phyloP scores from a whole-genome alignment of 2,888 invertebrate species.

The Anthophora plumipes region DNA sequence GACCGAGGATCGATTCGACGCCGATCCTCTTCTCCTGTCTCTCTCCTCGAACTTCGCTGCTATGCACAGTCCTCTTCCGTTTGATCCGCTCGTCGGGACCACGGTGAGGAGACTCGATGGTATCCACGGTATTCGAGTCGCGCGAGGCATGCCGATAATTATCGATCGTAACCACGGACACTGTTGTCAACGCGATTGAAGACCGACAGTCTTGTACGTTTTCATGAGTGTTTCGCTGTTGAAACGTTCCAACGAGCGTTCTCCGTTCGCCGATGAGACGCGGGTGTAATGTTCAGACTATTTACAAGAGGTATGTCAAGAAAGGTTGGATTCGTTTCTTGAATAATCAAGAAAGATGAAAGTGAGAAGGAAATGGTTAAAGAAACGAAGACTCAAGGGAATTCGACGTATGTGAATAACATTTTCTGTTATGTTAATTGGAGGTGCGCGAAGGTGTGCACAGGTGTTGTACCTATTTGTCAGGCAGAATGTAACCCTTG shows the following conservation, averaged over 20 bases:
- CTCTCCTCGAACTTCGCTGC: neutral
- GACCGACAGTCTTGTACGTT: constrained; percentile 27
- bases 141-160: constrained; percentile 50
- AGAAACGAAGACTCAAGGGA: neutral
- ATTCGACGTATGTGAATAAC: too few relatives aligned
- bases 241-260: neutral
- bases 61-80: neutral
- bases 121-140: constrained; percentile 42
- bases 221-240: constrained; percentile 27
- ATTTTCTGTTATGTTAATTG: too few relatives aligned
- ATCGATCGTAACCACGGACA: constrained; percentile 49
- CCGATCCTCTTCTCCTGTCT: neutral
- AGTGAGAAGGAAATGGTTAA: neutral
- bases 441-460: too few relatives aligned
- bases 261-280: too few relatives aligned
- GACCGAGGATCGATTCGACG: constrained; percentile 52
- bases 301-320: too few relatives aligned
- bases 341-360: neutral
- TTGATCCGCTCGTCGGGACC: constrained; percentile 43
- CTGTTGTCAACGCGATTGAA: constrained; percentile 46
- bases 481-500: too few relatives aligned
- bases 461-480: too few relatives aligned
- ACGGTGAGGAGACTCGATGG: constrained; percentile 24
- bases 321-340: too few relatives aligned
- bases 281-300: too few relatives aligned